Conservation (phyloP, 2,797 vertebrate genomes). For the Coreius guichenoti region DNA sequence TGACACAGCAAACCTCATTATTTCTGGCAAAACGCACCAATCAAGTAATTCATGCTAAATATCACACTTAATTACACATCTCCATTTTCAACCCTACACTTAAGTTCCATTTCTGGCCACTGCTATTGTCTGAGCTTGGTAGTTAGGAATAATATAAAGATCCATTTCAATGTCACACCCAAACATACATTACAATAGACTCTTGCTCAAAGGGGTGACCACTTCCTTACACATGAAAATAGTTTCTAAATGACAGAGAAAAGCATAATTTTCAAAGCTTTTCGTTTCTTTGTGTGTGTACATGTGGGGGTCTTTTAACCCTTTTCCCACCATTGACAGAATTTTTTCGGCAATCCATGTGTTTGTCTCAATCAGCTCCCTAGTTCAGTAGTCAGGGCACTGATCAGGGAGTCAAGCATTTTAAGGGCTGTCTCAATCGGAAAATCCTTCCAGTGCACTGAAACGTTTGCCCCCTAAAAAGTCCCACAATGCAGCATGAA, state of each 20-base stretch:
- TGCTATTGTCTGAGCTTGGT: constrained; percentile 52
- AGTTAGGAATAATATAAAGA: constrained; percentile 54
- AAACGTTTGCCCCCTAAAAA: too few species aligned
- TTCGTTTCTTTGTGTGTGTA: neutral
- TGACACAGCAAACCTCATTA: constrained; percentile 41
- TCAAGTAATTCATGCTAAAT: constrained; percentile 49
- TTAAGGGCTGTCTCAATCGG: neutral
- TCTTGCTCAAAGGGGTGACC: constrained; percentile 27
- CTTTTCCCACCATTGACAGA: neutral
- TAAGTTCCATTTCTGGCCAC: constrained; percentile 40
- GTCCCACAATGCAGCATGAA: too few species aligned
- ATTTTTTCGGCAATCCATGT: neutral
- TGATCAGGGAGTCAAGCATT: too few species aligned
- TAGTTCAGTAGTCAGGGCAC: neutral
- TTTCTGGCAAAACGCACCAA: constrained; percentile 48
- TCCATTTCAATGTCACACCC: constrained; percentile 50
- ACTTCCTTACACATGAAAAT: constrained; percentile 4
- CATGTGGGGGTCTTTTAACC: neutral
- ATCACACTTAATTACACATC: constrained; percentile 60
- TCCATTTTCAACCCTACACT: constrained; percentile 48
- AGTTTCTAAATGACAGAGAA: constrained; percentile 16
- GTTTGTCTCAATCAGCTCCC: neutral
- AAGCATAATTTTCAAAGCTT: neutral
- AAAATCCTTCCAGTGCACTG: too few species aligned
- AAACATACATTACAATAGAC: constrained; percentile 31